Conservation (phyloP, 2,797 vertebrate genomes). For the Protosalanx chinensis region DNA sequence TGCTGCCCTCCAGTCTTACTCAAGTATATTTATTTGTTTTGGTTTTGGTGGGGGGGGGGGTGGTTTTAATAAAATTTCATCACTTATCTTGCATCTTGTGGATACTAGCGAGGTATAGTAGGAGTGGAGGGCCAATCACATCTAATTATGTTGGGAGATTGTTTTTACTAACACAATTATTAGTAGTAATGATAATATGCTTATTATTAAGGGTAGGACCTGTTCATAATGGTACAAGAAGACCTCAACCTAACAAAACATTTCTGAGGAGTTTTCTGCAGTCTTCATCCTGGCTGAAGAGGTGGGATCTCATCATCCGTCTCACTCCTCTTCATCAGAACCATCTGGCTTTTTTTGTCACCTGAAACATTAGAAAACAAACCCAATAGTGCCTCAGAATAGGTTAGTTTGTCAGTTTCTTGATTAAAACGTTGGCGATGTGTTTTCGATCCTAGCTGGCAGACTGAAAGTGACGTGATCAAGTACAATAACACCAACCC, state of each 20-base stretch:
- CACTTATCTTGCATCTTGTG: slow-evolving; percentile 14
- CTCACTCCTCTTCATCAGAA: slow-evolving; percentile 21
- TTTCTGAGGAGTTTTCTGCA: slow-evolving; percentile 21
- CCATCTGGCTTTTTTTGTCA: slow-evolving; percentile 12
- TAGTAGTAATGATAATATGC: slow-evolving; percentile 6
- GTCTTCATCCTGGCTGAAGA: slow-evolving; percentile 28
- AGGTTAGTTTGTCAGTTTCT: slow-evolving; percentile 9
- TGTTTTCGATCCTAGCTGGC: neutral
- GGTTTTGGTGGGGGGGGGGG: neutral
- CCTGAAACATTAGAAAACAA: slow-evolving; percentile 28
- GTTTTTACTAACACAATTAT: slow-evolving; percentile 34
- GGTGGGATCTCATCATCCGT: slow-evolving; percentile 20
- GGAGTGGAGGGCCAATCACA: slow-evolving; percentile 28
- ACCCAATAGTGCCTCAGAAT: slow-evolving; percentile 55
- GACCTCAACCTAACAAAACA: neutral
- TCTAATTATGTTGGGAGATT: slow-evolving; percentile 44
- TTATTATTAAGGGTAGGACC: slow-evolving; percentile 5
- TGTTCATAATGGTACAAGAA: slow-evolving; percentile 15
- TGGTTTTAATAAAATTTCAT: neutral
- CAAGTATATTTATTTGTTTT: slow-evolving; percentile 49
- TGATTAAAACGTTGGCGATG: neutral
- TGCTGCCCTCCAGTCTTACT: slow-evolving; percentile 51
- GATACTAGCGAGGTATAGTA: slow-evolving; percentile 19
- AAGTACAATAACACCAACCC: slow-evolving; percentile 20
- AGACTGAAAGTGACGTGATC: neutral